Conservation (phyloP, 2,888 invertebrate genomes). For the Habroteleia sp. region DNA sequence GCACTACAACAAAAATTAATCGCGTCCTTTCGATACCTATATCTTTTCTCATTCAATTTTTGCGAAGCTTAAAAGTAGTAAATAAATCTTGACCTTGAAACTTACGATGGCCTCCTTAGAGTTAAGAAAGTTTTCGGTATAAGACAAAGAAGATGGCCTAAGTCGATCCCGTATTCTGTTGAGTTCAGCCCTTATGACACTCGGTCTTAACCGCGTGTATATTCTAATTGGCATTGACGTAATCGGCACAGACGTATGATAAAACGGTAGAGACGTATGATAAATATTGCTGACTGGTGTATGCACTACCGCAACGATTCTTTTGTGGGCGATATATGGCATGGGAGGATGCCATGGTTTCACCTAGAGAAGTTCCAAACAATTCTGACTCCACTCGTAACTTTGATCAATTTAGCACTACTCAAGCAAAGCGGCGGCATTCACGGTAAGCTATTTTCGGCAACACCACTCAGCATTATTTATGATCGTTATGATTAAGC, state of each 20-base stretch:
- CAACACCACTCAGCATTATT: conserved; percentile 56
- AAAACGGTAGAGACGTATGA: conserved; percentile 73
- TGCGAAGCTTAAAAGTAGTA: neutral
- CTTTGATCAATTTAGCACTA: conserved; percentile 5
- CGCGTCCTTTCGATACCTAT: no score
- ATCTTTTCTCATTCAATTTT: neutral
- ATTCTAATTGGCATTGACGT: conserved; percentile 78
- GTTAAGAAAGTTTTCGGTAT: conserved; percentile 89
- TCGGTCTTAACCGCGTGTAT: conserved; percentile 77
- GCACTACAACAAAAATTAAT: no score
- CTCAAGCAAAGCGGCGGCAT: conserved; percentile 35
- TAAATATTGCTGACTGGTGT: conserved; percentile 77
- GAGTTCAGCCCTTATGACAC: conserved; percentile 78
- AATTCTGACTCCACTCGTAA: conserved; percentile 18
- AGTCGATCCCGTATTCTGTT: conserved; percentile 79
- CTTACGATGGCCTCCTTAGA: conserved; percentile 86
- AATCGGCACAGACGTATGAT: no score
- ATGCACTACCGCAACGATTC: conserved; percentile 78
- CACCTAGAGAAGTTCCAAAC: conserved; percentile 70
- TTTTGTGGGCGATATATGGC: conserved; percentile 81
- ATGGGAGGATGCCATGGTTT: conserved; percentile 73
- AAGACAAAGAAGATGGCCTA: conserved; percentile 74
- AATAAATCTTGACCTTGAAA: conserved; percentile 59
- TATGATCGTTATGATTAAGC: conserved; percentile 30
- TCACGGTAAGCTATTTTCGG: conserved; percentile 39